Evolutionary conservation across 2,113 vertebrate genomes (phyloP).

Genomic region (Smithornis capensis): DNA sequence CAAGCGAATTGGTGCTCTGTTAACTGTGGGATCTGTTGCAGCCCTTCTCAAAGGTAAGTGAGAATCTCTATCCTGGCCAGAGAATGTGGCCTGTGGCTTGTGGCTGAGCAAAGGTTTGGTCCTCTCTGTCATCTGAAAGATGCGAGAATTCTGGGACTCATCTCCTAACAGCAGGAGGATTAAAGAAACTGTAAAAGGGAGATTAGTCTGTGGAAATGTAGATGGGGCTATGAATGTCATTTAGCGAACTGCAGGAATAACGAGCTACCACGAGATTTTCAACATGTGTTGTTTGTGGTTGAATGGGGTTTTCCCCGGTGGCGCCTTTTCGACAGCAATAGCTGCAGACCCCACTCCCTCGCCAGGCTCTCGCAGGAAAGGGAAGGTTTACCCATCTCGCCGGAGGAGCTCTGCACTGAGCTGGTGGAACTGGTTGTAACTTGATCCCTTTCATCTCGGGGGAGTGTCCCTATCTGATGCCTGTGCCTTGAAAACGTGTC

Average conservation of each 20-base stretch:
- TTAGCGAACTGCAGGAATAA: neutral
- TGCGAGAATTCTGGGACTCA: neutral
- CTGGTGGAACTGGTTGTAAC: constrained; percentile 81
- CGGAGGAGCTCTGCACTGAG: constrained; percentile 31
- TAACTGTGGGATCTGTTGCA: neutral
- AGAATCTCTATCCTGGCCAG: neutral
- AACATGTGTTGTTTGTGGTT: neutral
- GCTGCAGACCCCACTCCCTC: neutral
- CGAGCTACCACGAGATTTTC: neutral
- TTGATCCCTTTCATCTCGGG: constrained; percentile 63
- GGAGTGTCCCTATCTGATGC: constrained; percentile 52
- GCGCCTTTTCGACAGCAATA: neutral
- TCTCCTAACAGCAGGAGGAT: neutral
- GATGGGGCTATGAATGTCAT: neutral
- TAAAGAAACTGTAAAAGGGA: neutral
- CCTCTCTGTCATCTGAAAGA: neutral
- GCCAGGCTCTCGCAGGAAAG: neutral
- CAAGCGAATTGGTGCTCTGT: neutral
- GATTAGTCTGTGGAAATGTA: constrained; percentile 7
- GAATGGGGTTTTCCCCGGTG: neutral
- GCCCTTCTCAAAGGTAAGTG: neutral
- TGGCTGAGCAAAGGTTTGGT: neutral
- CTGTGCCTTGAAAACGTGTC: constrained; percentile 51
- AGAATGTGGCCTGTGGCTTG: neutral
- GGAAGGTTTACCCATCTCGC: neutral